Percentiles rank a stretch among this genome's conserved stretches.
Evolutionary conservation across 2,888 invertebrate species (phyloP).

Genomic region (Rotaria socialis): DNA sequence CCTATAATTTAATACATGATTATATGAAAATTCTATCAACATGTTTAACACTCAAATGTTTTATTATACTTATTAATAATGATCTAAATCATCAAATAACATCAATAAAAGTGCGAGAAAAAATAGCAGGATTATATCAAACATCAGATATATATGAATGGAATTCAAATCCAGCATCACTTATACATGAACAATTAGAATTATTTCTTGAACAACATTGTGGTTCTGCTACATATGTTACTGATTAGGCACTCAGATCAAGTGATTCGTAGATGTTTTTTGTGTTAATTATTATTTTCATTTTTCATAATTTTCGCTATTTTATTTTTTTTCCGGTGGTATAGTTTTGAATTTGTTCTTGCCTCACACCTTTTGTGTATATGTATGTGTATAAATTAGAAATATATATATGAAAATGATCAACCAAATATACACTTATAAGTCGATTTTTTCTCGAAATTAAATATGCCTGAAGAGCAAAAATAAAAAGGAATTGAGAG

Average conservation of each 20-base stretch:
- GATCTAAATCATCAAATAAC: background rate
- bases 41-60: background rate
- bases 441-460: too few species aligned
- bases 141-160: slow-evolving; percentile 22
- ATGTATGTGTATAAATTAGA: background rate
- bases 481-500: too few species aligned
- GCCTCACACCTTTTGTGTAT: background rate
- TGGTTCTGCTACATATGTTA: slow-evolving; percentile 27
- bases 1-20: slow-evolving; percentile 26
- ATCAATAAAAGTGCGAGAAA: background rate
- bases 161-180: background rate
- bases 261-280: too few species aligned
- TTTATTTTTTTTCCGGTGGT: background rate
- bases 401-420: background rate
- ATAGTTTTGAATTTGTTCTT: background rate
- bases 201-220: slow-evolving; percentile 25
- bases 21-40: slow-evolving; percentile 21
- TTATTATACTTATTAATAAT: slow-evolving; percentile 20
- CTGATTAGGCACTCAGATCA: background rate
- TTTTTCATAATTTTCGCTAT: background rate
- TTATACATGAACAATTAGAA: slow-evolving; percentile 35
- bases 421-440: too few species aligned
- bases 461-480: too few species aligned
- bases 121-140: slow-evolving; percentile 23
- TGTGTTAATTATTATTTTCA: too few species aligned